A percentile compares a stretch with the other conserved stretches of the same genome.
Conservation (phyloP, 1,140 invertebrate genomes). For the Zaprionus nigranus region DNA sequence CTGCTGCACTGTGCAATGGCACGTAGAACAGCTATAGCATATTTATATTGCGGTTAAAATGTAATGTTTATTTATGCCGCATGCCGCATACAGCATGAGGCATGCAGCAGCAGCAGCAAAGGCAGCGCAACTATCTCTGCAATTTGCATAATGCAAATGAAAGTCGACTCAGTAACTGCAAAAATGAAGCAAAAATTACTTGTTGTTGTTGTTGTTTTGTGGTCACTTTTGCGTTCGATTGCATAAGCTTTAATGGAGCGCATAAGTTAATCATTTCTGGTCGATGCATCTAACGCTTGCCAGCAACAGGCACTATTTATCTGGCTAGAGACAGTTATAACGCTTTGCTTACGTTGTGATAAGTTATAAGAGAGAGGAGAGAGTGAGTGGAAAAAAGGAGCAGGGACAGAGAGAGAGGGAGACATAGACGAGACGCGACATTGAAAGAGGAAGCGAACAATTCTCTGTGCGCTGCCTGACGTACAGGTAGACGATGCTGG, state of each 20-base stretch:
- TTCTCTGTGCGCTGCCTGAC: constrained; percentile 20
- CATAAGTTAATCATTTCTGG: constrained; percentile 47
- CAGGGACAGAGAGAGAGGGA: not conserved
- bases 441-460: not conserved
- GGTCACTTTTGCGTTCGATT: constrained; percentile 33
- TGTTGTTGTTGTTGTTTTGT: constrained; percentile 9
- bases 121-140: constrained; percentile 37
- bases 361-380: not conserved
- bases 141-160: constrained; percentile 77
- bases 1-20: constrained; percentile 35
- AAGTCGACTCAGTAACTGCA: constrained; percentile 19
- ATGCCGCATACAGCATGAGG: constrained; percentile 19
- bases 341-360: not conserved
- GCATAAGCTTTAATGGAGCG: constrained; percentile 59
- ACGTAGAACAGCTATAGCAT: constrained; percentile 49
- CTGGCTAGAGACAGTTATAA: not conserved
- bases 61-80: constrained; percentile 73
- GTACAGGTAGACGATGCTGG: constrained; percentile 36
- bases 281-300: constrained; percentile 8
- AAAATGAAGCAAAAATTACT: constrained; percentile 29
- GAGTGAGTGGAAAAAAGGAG: too few species aligned
- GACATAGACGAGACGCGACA: not conserved
- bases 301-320: constrained; percentile 40
- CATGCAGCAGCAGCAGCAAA: constrained; percentile 12
- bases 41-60: constrained; percentile 70